Evolutionary conservation across 2,113 vertebrate species (phyloP), one percentile per base, ranked within the genome.

Genomic region (Ornithorhynchus anatinus): DNA sequence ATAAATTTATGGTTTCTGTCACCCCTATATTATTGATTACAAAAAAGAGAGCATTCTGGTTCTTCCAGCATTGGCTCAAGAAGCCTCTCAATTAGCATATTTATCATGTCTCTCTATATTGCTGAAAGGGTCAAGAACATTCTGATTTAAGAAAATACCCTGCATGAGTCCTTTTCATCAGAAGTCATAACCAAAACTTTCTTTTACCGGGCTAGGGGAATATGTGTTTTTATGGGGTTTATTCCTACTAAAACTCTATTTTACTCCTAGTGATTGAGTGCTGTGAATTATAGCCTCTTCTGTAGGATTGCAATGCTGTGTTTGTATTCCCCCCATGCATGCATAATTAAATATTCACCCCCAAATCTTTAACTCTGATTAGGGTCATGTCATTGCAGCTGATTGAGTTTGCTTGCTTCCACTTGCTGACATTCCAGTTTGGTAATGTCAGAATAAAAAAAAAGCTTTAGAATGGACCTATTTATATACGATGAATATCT

Each of bases 211-310:
- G 25, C 45, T 61, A 38, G 45, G 47, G 42, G 62, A 52, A 12
- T 57, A 17, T 22, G 57, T 67, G 17, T 74, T 82, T 63, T 23
- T 50, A 64, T 20, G 39, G 50, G 40, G 27, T 64, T 85, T 70
- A 37, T 33, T 62, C 75, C 69, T 40, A 57, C 36, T 64, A 59
- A 57, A 27, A 32, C 9, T 72, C 59, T 39, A 2, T 5, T 8
- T 7, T 20, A 40, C 0, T 3, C 19, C 31, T n/a, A 20, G 44
- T 22, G 4, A 10, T 13, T 64, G 68, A 33, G 50, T 75, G 71
- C 43, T 65, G 64, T 6, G 22, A 64, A 67, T 20, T 69, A 35
- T 39, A 59, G 39, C 35, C 68, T 76, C 76, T 54, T 65, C 58
- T 50, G 62, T 44, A 8, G 27, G n/a, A 38, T n/a, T 48, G 8